Evolutionary conservation across 2,113 vertebrate genomes (phyloP).

Genomic region (Zosterops borbonicus): DNA sequence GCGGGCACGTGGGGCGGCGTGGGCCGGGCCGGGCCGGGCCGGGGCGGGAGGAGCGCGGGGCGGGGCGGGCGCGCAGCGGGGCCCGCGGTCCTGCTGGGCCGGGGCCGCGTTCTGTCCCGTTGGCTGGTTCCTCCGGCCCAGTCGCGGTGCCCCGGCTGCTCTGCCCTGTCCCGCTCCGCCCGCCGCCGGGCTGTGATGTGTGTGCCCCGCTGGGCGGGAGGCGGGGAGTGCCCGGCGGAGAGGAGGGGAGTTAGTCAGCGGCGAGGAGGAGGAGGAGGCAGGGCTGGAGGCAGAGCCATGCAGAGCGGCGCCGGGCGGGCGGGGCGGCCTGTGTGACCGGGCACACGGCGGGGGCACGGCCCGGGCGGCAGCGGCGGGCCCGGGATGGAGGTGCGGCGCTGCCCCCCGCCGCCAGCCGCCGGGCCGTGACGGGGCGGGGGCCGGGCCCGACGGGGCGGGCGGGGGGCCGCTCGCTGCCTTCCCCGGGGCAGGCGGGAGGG

Average conservation of each 20-base stretch:
- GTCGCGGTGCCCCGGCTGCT: not conserved
- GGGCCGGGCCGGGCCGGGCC: not conserved
- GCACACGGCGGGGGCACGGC: not conserved
- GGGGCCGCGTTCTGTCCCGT: too few species aligned
- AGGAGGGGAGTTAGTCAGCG: constrained; percentile 19
- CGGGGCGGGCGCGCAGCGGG: too few species aligned
- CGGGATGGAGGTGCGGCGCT: too few species aligned
- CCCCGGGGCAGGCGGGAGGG: too few species aligned
- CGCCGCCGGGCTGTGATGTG: not conserved
- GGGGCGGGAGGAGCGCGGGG: not conserved
- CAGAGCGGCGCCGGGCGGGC: not conserved
- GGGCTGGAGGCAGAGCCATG: constrained; percentile 7
- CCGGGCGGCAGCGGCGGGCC: not conserved
- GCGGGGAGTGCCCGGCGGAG: not conserved
- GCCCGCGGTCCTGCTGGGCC: too few species aligned
- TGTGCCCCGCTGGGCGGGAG: not conserved
- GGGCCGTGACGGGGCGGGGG: too few species aligned
- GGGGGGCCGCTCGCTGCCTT: too few species aligned
- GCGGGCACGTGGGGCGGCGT: not conserved
- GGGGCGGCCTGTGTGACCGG: not conserved
- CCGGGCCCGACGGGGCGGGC: too few species aligned
- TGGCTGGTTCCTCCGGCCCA: too few species aligned
- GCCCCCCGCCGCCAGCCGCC: too few species aligned
- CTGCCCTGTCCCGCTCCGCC: not conserved
- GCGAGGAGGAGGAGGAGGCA: not conserved